These are phyloP conservation scores for Drosophila mauritiana DNA, from an alignment of 1,140 invertebrate species.

Conservation along the genomic window DNA sequence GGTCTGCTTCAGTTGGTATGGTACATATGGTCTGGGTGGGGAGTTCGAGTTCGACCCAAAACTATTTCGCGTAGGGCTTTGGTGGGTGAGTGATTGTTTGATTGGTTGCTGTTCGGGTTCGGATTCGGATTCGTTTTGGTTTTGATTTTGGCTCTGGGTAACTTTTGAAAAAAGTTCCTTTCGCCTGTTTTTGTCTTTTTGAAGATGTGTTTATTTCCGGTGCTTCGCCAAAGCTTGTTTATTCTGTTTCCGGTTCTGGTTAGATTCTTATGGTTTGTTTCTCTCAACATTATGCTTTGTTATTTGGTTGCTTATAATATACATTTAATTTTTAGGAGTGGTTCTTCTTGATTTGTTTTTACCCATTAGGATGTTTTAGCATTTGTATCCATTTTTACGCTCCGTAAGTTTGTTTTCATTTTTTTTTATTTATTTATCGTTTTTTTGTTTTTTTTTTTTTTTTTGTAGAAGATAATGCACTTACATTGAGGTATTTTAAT, in stretches of 20 bases:
- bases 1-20: slow-evolving; percentile 23
- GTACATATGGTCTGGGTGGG: slow-evolving; percentile 35
- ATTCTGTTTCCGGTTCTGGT: slow-evolving; percentile 21
- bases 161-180: slow-evolving; percentile 11
- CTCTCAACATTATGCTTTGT: slow-evolving; percentile 16
- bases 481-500: slow-evolving; percentile 83
- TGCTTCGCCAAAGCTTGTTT: slow-evolving; percentile 21
- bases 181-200: background rate
- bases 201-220: slow-evolving; percentile 10
- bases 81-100: slow-evolving; percentile 38
- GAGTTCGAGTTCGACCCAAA: slow-evolving; percentile 41
- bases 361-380: slow-evolving; percentile 41
- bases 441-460: slow-evolving; percentile 45
- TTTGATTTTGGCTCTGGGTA: slow-evolving; percentile 9
- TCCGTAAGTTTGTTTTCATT: slow-evolving; percentile 28
- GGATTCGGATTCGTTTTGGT: background rate
- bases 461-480: slow-evolving; percentile 80
- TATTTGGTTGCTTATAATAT: slow-evolving; percentile 39
- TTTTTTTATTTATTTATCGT: slow-evolving; percentile 38
- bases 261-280: slow-evolving; percentile 10
- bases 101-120: slow-evolving; percentile 31
- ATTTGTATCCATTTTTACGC: slow-evolving; percentile 46
- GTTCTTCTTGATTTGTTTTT: slow-evolving; percentile 15
- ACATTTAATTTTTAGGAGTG: slow-evolving; percentile 24
- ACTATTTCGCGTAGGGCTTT: slow-evolving; percentile 39